Conservation (phyloP, 2,797 vertebrate species). For the Melopsittacus undulatus region DNA sequence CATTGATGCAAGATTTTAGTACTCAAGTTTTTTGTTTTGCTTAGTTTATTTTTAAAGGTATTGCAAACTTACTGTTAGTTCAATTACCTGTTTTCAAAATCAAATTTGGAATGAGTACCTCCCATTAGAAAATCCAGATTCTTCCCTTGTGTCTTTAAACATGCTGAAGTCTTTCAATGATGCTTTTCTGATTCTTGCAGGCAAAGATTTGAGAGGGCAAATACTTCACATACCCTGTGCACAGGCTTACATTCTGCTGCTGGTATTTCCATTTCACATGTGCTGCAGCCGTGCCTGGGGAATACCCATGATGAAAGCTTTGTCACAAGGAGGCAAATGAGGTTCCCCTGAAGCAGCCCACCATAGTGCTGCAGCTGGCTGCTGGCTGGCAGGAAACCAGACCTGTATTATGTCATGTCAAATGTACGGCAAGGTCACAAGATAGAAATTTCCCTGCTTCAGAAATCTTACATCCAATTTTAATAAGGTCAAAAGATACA, state of each 20-base stretch:
- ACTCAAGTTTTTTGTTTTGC: neutral
- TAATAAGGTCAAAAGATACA: neutral
- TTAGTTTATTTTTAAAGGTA: neutral
- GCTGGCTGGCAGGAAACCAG: neutral
- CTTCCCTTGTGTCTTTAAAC: neutral
- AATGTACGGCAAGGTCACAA: accelerated
- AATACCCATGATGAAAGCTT: conserved; percentile 15
- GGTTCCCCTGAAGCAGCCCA: neutral
- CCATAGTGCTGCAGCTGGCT: neutral
- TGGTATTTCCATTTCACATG: conserved; percentile 35
- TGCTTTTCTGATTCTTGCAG: neutral
- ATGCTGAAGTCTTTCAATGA: accelerated
- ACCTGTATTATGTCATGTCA: neutral
- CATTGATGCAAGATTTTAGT: neutral
- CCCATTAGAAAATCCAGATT: neutral
- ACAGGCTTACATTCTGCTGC: conserved; percentile 43
- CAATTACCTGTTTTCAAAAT: neutral
- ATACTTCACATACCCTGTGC: neutral
- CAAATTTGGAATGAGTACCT: neutral
- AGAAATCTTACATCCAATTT: accelerated
- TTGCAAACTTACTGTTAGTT: neutral
- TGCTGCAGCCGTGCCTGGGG: neutral
- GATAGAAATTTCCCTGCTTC: neutral
- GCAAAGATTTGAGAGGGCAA: neutral
- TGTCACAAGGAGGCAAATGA: conserved; percentile 41